phyloP scores from a whole-genome alignment of 2,888 invertebrate genomes.

The Balanococcus diminutus region DNA sequence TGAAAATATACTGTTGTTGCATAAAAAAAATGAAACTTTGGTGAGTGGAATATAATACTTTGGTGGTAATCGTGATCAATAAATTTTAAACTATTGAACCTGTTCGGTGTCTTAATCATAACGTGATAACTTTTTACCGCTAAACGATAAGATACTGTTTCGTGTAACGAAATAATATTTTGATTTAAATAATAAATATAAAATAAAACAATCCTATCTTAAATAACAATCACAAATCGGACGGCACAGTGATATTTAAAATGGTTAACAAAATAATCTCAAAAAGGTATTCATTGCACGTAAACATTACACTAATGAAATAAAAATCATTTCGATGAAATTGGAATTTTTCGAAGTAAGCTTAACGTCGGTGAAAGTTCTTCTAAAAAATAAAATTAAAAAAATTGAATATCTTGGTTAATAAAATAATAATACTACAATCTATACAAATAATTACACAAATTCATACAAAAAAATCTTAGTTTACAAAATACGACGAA shows the following conservation, averaged over 20 bases:
- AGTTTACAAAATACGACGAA: not conserved
- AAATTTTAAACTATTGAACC: not conserved
- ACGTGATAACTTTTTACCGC: not conserved
- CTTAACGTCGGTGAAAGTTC: not conserved
- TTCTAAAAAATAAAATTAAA: not conserved
- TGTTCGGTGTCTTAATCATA: not conserved
- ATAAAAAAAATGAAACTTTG: not conserved
- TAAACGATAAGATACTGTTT: not conserved
- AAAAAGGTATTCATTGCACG: not conserved
- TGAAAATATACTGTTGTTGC: not conserved
- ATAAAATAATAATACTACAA: no score
- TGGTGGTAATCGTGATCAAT: not conserved
- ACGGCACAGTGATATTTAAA: slow-evolving; percentile 13
- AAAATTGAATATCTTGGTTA: not conserved
- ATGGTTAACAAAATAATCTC: not conserved
- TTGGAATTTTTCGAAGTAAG: not conserved
- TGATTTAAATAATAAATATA: not conserved
- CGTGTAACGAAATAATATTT: not conserved
- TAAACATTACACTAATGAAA: not conserved
- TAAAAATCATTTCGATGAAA: not conserved
- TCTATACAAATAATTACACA: not conserved
- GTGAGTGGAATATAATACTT: not conserved
- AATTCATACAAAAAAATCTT: not conserved
- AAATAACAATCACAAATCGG: slow-evolving; percentile 32
- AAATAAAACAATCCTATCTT: not conserved